Conservation (phyloP, 2,888 invertebrate genomes). For the Drosophila leonis region DNA sequence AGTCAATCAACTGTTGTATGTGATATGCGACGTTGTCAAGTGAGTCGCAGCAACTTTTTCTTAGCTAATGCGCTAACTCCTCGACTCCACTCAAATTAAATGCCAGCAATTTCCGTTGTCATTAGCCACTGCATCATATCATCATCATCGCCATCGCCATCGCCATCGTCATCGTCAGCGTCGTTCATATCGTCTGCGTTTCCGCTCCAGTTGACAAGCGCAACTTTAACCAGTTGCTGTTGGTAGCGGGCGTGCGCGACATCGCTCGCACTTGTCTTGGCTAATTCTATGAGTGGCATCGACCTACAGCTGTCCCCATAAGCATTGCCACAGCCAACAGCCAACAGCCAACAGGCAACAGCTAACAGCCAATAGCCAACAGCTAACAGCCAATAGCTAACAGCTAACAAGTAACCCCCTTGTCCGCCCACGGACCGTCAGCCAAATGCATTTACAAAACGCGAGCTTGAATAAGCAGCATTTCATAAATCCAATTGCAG, state of each 20-base stretch:
- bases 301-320: neutral
- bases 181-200: conserved; percentile 24
- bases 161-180: neutral
- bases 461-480: conserved; percentile 6
- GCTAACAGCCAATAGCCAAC: neutral
- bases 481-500: conserved; percentile 9
- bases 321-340: conserved; percentile 8
- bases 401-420: conserved; percentile 2
- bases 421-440: neutral
- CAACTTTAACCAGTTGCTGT: conserved; percentile 37
- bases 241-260: conserved; percentile 45
- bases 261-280: conserved; percentile 39
- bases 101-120: conserved; percentile 57
- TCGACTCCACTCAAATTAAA: conserved; percentile 9
- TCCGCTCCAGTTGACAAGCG: conserved; percentile 59
- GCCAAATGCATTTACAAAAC: conserved; percentile 3
- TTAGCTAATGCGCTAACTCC: conserved; percentile 1
- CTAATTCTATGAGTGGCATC: conserved; percentile 31
- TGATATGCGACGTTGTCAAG: conserved; percentile 14
- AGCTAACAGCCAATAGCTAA: neutral
- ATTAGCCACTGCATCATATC: conserved; percentile 45
- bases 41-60: conserved; percentile 1
- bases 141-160: conserved; percentile 24
- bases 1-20: neutral
- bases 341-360: neutral